Base-by-base conservation (phyloP, 2,797 vertebrate genomes). In the Sebastes hopkinsi region DNA sequence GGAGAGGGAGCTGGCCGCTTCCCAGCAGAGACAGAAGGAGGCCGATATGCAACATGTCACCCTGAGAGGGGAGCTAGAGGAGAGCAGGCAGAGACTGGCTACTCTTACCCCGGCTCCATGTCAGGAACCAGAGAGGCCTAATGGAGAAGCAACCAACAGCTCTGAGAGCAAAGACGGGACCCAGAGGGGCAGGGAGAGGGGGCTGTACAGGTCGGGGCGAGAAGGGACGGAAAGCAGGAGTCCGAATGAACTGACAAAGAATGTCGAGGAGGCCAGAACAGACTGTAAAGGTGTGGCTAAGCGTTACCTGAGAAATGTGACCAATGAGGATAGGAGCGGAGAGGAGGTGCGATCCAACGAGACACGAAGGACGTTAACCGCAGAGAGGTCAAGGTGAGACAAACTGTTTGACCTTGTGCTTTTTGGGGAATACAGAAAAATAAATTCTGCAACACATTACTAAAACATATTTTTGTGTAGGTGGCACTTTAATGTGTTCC, bases 351-450 rank as follows among this genome's bases (percentile, higher is more conserved):
- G 75, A 55, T 5, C 83, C 75, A 82, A 42, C 54, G 93, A 94
- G 30, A 67, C 73, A 1, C 72, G 65, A 54, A 87, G 78, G 72
- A 73, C 38, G 2, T 20, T 59, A n/a, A 70, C 84, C 14, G 76
- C 93, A 25, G 95, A 96, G 88, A 95, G 94, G 72, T 94, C 95
- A 70, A 94, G 94, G 96, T 96, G 50, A 85, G 86, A 27, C n/a
- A n/a, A 80, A 52, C n/a, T 1, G 16, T 73, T 8, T 6, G 10
- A 36, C 4, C 1, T 16, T 0, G 23, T 14, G 12, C 5, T 23
- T 52, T 61, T 27, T 32, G 7, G 5, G 25, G 65, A 78, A 29
- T 22, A 16, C 7, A 77, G 20, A 46, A 14, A 32, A 69, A 67
- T 5, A 23, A 34, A 18, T 60, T 72, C 30, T 64, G 36, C 20